Evolutionary conservation across 2,113 vertebrate species (phyloP), one percentile per base, ranked within the genome.

Genomic region (Seriola rivoliana): DNA sequence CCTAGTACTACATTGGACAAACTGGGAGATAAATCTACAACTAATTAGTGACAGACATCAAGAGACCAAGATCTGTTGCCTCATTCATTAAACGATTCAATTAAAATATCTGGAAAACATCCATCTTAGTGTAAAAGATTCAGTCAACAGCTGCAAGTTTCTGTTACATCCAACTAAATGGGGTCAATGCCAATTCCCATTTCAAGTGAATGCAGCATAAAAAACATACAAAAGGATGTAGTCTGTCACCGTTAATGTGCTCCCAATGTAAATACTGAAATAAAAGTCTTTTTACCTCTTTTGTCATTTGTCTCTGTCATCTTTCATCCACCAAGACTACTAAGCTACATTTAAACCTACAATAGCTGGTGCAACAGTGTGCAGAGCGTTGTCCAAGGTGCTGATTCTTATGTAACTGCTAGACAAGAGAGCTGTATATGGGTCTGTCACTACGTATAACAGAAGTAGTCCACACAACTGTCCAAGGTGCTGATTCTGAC

Each of bases 401-500:
- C 57, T 78, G 67, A 77, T 29, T 25, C 74, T 58, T 3, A 80
- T 4, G 5, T 5, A 10, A 9, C 8, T 8, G n/a, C 12, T 23
- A 7, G 11, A 66, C 44, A 46, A 16, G 3, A 16, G 13, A 46
- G 44, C 17, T 50, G 16, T 8, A 29, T 29, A 29, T 29, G 29
- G 29, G 29, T 29, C 29, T 29, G 29, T 29, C 29, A 29, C 29
- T 29, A 29, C 29, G 2, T 29, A 29, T 29, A 29, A 29, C 5
- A 32, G 25, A 25, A 66, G 46, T 42, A 25, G 19, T n/a, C 57
- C 25, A 52, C 38, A 5, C 1, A 62, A 14, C 40, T 58, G 29
- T 60, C 71, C 58, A 57, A 12, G 48, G 42, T 52, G 32, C 82
- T 73, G 63, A 71, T 71, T 73, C 52, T 60, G 38, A 71, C 16